Base-by-base conservation (phyloP, 2,888 invertebrate genomes). In the Xanthostigma xanthostigma region DNA sequence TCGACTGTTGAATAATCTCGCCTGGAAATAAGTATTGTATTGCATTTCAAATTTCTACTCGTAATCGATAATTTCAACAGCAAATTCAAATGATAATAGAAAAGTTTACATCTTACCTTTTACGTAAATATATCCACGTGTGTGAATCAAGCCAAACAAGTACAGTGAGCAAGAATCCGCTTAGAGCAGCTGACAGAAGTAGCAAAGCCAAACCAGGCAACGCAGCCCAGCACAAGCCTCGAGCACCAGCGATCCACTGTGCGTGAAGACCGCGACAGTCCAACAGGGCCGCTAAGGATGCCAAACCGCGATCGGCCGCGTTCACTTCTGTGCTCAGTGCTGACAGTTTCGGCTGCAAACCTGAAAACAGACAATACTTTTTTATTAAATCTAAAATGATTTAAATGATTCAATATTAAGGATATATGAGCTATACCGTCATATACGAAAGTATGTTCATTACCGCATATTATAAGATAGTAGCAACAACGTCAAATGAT, bases 101-200 rank as follows among this genome's bases (percentile, higher is more conserved):
- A 27, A 27, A 3, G 3, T 6, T 27, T 27, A 3, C 3, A 49
- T 50, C 67, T 75, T 70, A 81, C 92, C 85, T 83, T 69, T 89
- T 91, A 61, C 91, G 81, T 56, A 94, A 92, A 63, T 94, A 92
- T 64, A 94, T 93, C 94, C 95, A 95, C 9, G 94, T 92, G 62
- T 94, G 93, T 5, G 93, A 94, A 64, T 94, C 92, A 47, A 95
- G 84, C 76, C 94, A 88, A 45, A 94, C 93, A 57, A 94, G 81
- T 35, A 92, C 80, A 0, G 94, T 93, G 65, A 95, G 83, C 57
- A 94, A 74, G 54, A 95, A 76, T 10, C 94, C 94, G 36, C 92
- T 87, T 38, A 85, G 79, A 38, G 89, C 78, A 51, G 92, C 84
- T 35, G 93, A 90, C 50, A 88, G 70, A 57, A 95, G 73, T 77